A percentile compares a stretch with the other conserved stretches of the same genome.
Conservation (phyloP, 1,140 invertebrate genomes). For the Archegozetes longisetosus region DNA sequence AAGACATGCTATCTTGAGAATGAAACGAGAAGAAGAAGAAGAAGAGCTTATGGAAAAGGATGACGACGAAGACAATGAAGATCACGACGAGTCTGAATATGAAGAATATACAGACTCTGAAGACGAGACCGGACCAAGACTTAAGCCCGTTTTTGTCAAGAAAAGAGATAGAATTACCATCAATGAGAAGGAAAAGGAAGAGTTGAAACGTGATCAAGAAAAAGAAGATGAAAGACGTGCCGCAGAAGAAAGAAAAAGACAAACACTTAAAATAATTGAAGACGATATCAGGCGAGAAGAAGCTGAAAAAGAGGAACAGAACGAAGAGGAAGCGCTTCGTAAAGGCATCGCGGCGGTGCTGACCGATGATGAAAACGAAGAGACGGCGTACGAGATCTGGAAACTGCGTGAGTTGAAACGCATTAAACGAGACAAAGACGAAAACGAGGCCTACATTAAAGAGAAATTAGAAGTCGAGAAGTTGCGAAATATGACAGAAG, state of each 20-base stretch:
- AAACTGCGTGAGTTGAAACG: constrained; percentile 89
- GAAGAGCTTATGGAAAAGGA: constrained; percentile 21
- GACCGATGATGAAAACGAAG: constrained; percentile 96
- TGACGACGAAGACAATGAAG: constrained; percentile 28
- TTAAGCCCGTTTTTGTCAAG: constrained; percentile 93
- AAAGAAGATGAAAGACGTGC: constrained; percentile 31
- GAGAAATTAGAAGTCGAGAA: constrained; percentile 81
- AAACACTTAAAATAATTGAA: constrained; percentile 80
- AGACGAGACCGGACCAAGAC: constrained; percentile 51
- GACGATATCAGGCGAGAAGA: constrained; percentile 63
- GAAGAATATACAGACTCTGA: constrained; percentile 63
- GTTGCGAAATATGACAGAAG: constrained; percentile 86
- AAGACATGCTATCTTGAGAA: constrained; percentile 23
- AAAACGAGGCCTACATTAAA: constrained; percentile 49
- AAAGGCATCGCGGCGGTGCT: constrained; percentile 60
- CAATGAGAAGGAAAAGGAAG: constrained; percentile 72
- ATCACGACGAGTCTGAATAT: constrained; percentile 46
- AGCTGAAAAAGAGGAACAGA: constrained; percentile 32
- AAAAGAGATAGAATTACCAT: constrained; percentile 88
- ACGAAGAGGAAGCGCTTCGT: constrained; percentile 31
- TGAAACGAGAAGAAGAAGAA: constrained; percentile 30
- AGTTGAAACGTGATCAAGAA: constrained; percentile 47
- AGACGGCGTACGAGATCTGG: constrained; percentile 95
- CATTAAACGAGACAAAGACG: constrained; percentile 87
- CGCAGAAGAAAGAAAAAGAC: constrained; percentile 59